Evolutionary conservation across 1,140 invertebrate genomes (phyloP).

Genomic region (Drosophila jambulina): DNA sequence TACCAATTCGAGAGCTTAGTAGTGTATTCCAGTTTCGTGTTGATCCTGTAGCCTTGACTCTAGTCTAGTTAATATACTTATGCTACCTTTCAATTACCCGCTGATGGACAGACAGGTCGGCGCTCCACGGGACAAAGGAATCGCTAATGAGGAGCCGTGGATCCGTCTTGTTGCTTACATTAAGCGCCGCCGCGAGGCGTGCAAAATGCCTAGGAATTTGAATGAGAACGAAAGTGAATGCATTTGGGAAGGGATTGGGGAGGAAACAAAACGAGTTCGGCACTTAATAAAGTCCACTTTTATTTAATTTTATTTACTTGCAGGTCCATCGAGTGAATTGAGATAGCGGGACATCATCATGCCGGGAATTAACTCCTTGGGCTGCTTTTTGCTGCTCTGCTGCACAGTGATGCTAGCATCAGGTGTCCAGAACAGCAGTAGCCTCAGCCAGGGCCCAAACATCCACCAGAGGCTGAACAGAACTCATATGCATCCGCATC

Average conservation of each 20-base stretch:
- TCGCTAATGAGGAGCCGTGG: constrained; percentile 63
- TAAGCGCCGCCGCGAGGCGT: constrained; percentile 51
- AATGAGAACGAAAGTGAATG: constrained; percentile 69
- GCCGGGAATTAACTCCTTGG: constrained; percentile 28
- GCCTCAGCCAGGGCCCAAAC: neutral
- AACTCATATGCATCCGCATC: constrained; percentile 43
- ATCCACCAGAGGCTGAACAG: constrained; percentile 4
- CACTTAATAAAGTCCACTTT: constrained; percentile 65
- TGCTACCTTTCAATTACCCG: constrained; percentile 57
- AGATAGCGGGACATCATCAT: constrained; percentile 20
- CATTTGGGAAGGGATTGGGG: constrained; percentile 10
- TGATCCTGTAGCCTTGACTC: constrained; percentile 2
- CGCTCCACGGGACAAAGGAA: constrained; percentile 65
- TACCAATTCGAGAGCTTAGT: neutral
- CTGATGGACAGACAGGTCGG: constrained; percentile 62
- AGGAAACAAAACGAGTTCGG: constrained; percentile 37
- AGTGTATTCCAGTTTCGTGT: constrained; percentile 6
- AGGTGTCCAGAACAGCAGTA: constrained; percentile 53
- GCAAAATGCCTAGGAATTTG: constrained; percentile 74
- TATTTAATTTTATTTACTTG: constrained; percentile 26
- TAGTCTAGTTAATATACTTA: constrained; percentile 43
- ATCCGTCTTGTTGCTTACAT: constrained; percentile 77
- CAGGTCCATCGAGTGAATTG: constrained; percentile 44
- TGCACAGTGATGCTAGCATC: constrained; percentile 57
- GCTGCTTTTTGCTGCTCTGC: constrained; percentile 36